Evolutionary conservation across 2,888 invertebrate species (phyloP).

Genomic region (Cantharis flavilabris): DNA sequence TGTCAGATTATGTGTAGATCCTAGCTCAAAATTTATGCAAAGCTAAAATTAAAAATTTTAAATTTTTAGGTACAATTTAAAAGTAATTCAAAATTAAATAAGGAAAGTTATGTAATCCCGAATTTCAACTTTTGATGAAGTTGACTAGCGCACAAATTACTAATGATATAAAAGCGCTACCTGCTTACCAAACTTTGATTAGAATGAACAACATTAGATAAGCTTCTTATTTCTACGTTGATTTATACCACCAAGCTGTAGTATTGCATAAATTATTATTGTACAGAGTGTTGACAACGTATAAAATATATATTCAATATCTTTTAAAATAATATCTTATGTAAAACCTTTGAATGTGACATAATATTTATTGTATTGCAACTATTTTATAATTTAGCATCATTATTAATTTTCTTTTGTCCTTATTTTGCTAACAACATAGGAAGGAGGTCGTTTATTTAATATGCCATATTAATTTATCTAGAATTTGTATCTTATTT

Average conservation of each 20-base stretch:
- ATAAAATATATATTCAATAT: neutral
- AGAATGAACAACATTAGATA: neutral
- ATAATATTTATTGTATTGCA: too few relatives aligned
- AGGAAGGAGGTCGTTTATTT: too few relatives aligned
- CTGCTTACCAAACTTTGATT: neutral
- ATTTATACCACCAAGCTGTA: neutral
- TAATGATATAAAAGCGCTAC: neutral
- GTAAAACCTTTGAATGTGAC: neutral
- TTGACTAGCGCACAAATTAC: neutral
- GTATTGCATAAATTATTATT: neutral
- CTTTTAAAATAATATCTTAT: neutral
- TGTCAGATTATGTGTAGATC: neutral
- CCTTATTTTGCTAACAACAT: neutral
- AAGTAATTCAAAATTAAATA: neutral
- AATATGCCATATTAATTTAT: too few relatives aligned
- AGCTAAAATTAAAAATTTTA: neutral
- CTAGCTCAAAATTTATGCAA: neutral
- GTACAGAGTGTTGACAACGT: neutral
- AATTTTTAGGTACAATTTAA: neutral
- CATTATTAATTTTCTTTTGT: neutral
- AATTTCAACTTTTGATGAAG: neutral
- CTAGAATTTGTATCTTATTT: too few relatives aligned
- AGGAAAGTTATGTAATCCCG: neutral
- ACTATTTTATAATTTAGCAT: neutral
- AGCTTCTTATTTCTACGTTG: neutral